Evolutionary conservation across 2,113 vertebrate genomes (phyloP), one percentile per base, ranked within the genome.

Genomic region (Rhynchomys soricoides): DNA sequence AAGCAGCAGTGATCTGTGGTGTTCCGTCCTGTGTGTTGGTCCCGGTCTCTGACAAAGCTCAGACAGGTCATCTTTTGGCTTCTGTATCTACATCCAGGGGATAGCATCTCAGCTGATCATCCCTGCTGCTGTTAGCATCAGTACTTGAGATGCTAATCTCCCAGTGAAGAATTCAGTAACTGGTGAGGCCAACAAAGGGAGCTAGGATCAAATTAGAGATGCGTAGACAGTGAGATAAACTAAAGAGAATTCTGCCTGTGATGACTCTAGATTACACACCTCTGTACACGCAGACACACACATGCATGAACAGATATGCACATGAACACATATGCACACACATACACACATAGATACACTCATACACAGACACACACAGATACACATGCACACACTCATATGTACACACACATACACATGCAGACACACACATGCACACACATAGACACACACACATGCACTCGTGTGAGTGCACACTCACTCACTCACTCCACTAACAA

Each of bases 131-230:
- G 17, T 59, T 71, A 8, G n/a, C 43, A 34, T 82, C 64, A 17
- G 55, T 57, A 74, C 45, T 79, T 9, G 11, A 45, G 40, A 90
- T 88, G 74, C 40, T n/a, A 68, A 77, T 93, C 83, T 94, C 78
- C 85, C 45, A 52, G 75, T 87, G 95, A 93, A 86, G 82, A 66
- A 90, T 70, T 81, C 68, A 89, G 71, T 90, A 57, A 48, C 52
- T 50, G 31, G 88, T 50, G 57, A 81, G 73, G 85, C 77, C 74
- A 26, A 55, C 3, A 37, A 48, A 91, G 64, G 43, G 52, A n/a
- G 74, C 34, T 1, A 50, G 34, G 77, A 68, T 71, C 90, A 95
- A 59, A 81, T 86, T 31, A 90, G 79, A 90, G 1, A 68, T 37
- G 82, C 45, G 55, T 45, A 75, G 2, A 45, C 70, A 75, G n/a